These are phyloP conservation scores for Brachyptera risi DNA, from an alignment of 2,888 invertebrate genomes.

Conservation along the genomic window DNA sequence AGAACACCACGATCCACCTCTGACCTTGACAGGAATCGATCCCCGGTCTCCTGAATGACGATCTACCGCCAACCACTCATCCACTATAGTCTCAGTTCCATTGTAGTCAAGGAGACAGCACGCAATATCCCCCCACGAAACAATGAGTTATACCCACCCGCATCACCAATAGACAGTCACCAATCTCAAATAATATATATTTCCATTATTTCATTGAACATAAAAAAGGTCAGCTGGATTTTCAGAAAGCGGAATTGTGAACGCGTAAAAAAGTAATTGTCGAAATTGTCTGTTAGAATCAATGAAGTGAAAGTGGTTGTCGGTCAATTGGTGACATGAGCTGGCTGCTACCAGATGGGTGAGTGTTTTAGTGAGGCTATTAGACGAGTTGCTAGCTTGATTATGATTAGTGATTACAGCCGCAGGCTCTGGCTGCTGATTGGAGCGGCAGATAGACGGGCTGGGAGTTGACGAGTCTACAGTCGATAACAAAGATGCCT, in stretches of 20 bases:
- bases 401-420: slow-evolving; percentile 2
- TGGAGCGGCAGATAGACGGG: background rate
- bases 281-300: slow-evolving; percentile 10
- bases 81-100: too few relatives aligned
- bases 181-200: background rate
- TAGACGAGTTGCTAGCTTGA: background rate
- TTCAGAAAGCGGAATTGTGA: background rate
- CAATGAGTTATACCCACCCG: too few relatives aligned
- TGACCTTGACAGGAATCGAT: too few relatives aligned
- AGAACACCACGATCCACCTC: too few relatives aligned
- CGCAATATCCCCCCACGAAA: too few relatives aligned
- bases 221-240: slow-evolving; percentile 15
- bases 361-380: background rate
- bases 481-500: too few relatives aligned
- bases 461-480: background rate
- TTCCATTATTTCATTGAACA: slow-evolving; percentile 14
- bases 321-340: background rate
- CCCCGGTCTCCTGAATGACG: too few relatives aligned
- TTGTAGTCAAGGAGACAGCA: too few relatives aligned
- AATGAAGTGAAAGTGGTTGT: slow-evolving; percentile 7
- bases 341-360: slow-evolving; percentile 9
- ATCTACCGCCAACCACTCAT: too few relatives aligned
- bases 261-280: slow-evolving; percentile 6
- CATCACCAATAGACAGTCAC: too few relatives aligned
- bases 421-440: background rate